phyloP scores from a whole-genome alignment of 2,113 vertebrate species.

The Macrotus californicus region DNA sequence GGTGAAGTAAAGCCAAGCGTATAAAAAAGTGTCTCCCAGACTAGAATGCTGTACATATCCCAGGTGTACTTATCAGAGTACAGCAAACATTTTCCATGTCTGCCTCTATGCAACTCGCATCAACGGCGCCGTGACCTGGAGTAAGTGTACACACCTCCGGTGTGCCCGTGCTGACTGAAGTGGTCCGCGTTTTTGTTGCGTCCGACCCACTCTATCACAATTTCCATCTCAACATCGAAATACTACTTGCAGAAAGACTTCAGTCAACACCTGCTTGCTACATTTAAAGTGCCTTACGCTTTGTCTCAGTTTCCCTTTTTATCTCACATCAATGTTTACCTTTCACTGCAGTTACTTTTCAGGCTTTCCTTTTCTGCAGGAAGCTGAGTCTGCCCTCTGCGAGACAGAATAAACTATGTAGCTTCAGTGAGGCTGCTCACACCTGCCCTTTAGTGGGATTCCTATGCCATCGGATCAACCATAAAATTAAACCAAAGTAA shows the following conservation, averaged over 20 bases:
- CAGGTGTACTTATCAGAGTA: neutral
- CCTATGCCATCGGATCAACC: neutral
- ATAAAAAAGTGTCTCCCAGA: neutral
- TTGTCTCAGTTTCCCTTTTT: slow-evolving; percentile 35
- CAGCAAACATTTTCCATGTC: neutral
- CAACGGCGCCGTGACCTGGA: neutral
- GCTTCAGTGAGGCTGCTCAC: neutral
- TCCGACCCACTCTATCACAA: neutral
- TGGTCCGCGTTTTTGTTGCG: neutral
- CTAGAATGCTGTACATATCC: neutral
- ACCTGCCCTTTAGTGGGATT: neutral
- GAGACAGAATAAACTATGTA: neutral
- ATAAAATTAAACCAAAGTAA: slow-evolving; percentile 27
- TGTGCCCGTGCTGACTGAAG: neutral
- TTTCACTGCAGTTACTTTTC: neutral
- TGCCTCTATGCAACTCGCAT: neutral
- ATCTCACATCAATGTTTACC: slow-evolving; percentile 6
- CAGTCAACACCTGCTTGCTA: neutral
- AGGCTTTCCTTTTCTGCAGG: slow-evolving; percentile 4
- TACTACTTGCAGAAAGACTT: neutral
- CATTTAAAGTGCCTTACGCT: neutral
- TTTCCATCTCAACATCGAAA: slow-evolving; percentile 2
- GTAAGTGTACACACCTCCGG: neutral
- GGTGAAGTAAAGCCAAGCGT: neutral
- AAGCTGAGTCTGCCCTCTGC: neutral